phyloP scores from a whole-genome alignment of 1,140 invertebrate species.

The Drosophila willistoni region DNA sequence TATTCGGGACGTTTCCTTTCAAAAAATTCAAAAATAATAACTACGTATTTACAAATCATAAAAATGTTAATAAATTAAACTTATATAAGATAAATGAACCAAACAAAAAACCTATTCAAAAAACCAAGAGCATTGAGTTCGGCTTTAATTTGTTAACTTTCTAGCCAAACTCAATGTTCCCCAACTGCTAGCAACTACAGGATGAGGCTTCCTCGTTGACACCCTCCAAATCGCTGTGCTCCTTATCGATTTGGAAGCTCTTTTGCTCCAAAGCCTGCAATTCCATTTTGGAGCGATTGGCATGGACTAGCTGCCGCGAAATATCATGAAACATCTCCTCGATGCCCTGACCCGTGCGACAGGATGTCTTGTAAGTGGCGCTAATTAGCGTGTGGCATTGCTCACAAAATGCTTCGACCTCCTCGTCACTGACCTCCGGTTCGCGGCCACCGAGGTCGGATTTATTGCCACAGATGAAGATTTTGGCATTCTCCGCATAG shows the following conservation, averaged over 20 bases:
- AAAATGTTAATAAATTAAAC: conserved; percentile 44
- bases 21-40: conserved; percentile 58
- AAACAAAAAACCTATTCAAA: conserved; percentile 11
- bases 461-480: conserved; percentile 96
- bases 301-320: conserved; percentile 89
- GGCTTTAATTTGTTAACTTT: neutral
- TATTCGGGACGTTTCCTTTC: conserved; percentile 62
- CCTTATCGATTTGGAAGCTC: conserved; percentile 89
- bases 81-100: conserved; percentile 12
- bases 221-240: conserved; percentile 83
- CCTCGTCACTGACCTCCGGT: conserved; percentile 90
- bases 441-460: conserved; percentile 89
- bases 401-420: conserved; percentile 96
- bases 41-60: conserved; percentile 64
- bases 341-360: conserved; percentile 93
- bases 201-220: conserved; percentile 84
- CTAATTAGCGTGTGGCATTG: conserved; percentile 96
- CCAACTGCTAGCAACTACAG: conserved; percentile 86
- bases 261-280: conserved; percentile 90
- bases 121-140: conserved; percentile 56
- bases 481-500: conserved; percentile 96
- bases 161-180: conserved; percentile 82
- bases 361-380: conserved; percentile 95
- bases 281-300: conserved; percentile 91
- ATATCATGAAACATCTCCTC: conserved; percentile 96